Conservation (phyloP, 2,113 vertebrate genomes). For the Thomomys bottae region DNA sequence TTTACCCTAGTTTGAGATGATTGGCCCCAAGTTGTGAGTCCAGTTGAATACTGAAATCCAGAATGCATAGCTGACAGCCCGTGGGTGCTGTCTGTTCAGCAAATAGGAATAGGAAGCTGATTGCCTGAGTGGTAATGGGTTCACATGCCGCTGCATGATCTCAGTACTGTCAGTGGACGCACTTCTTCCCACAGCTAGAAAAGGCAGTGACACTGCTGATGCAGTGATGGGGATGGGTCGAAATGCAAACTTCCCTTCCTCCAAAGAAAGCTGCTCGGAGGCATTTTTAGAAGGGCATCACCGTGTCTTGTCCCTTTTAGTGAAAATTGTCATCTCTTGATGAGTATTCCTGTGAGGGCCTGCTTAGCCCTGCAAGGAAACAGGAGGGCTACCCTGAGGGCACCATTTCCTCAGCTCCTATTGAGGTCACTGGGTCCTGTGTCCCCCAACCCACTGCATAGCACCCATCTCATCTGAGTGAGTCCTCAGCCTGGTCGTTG, state of each 20-base stretch:
- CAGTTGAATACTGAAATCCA: background rate
- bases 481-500: background rate
- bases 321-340: background rate
- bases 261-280: background rate
- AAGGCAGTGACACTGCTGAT: background rate
- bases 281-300: background rate
- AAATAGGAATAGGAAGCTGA: no score
- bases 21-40: background rate
- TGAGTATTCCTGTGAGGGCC: background rate
- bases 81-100: background rate
- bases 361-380: background rate
- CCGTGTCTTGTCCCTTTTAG: background rate
- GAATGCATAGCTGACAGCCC: background rate
- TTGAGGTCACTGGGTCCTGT: background rate
- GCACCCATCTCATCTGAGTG: background rate
- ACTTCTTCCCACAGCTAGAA: background rate
- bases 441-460: fast-evolving
- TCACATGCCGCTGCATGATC: background rate
- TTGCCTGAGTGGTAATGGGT: background rate
- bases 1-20: background rate
- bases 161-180: background rate
- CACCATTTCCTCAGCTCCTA: fast-evolving
- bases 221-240: no score
- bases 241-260: background rate
- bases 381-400: background rate